Evolutionary conservation across 2,888 invertebrate species (phyloP), one percentile per base, ranked within the genome.

Genomic region (Nemotelus nigrinus): DNA sequence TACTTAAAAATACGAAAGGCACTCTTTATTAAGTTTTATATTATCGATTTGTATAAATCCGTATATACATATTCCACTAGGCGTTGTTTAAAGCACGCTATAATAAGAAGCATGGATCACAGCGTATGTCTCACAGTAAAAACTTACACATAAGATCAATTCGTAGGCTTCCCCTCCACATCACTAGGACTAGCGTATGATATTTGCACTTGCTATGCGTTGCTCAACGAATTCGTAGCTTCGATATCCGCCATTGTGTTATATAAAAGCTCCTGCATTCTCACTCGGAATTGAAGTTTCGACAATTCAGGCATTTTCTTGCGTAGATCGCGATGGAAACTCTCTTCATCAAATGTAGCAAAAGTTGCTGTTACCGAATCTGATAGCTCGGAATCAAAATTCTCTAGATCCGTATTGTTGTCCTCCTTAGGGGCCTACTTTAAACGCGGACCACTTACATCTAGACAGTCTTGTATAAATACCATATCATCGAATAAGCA

Each of bases 211-310:
- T 74, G 74, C 25, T 63, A 44, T n/a, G 74, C 60, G 50, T 74
- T 74, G 5, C 44, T 60, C 10, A 74, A 60, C 6, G 60, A 60
- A 63, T 74, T 74, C 8, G 74, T 48, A 8, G 74, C 74, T 39
- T 74, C 74, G 39, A 74, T 74, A 41, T 74, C 74, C n/a, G 74
- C 74, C 74, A 74, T 74, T 6, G 74, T 74, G 63, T 74, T 74
- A 25, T 74, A 74, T 7, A 74, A 25, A 39, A 74, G 55, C 74
- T 74, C 74, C 41, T 74, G 74, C 74, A 74, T 74, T 41, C 74
- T 45, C 41, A 74, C 74, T 48, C 74, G 41, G 10, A 74, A 74
- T 74, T 74, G 74, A 10, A 74, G 63, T 63, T 74, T 74, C 8
- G 60, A 50, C 43, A 74, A 63, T 63, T 74, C 74, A 39, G 74